Conservation (phyloP, 2,888 invertebrate genomes). For the Homarus gammarus region DNA sequence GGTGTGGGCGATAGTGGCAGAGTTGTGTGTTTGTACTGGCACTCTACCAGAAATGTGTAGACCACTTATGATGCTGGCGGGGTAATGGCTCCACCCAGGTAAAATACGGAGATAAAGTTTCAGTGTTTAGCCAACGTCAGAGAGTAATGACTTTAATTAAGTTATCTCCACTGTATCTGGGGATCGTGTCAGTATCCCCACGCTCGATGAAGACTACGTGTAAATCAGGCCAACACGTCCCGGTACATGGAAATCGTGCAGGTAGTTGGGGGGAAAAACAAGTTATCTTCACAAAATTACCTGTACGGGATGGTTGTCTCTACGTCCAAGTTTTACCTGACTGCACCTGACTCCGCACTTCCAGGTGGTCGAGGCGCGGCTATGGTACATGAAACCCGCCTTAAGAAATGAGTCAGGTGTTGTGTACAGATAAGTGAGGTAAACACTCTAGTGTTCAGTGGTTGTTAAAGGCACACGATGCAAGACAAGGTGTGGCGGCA, state of each 20-base stretch:
- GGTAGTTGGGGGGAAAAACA: not conserved
- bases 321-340: not conserved
- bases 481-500: too few relatives aligned
- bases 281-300: not conserved
- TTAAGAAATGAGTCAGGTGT: too few relatives aligned
- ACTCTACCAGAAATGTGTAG: too few relatives aligned
- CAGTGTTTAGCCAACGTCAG: not conserved
- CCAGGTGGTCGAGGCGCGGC: too few relatives aligned
- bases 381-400: too few relatives aligned
- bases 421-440: too few relatives aligned
- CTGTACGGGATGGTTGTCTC: not conserved
- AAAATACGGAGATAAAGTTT: not conserved
- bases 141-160: not conserved
- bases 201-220: not conserved
- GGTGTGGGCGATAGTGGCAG: not conserved
- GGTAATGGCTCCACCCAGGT: not conserved
- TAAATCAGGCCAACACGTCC: not conserved
- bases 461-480: too few relatives aligned
- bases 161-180: not conserved
- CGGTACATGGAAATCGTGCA: not conserved
- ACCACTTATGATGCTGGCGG: not conserved
- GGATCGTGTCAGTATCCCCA: not conserved
- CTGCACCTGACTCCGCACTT: too few relatives aligned
- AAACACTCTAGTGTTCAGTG: too few relatives aligned
- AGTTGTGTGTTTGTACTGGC: too few relatives aligned